Conservation (phyloP, 2,797 vertebrate species). For the Gymnoscopelus microlampas region DNA sequence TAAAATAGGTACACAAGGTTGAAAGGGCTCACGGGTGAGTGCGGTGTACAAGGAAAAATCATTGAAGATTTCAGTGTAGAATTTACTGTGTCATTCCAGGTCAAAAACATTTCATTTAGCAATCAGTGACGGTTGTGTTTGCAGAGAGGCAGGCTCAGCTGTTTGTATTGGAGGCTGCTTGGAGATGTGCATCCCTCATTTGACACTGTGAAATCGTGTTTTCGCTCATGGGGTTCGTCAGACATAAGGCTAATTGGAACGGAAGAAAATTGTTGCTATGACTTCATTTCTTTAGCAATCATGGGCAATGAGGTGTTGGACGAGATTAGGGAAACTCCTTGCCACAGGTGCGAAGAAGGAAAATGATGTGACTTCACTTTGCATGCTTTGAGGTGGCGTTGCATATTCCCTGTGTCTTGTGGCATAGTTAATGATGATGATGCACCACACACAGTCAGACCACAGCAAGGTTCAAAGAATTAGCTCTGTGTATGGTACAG, state of each 20-base stretch:
- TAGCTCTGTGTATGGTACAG: constrained; percentile 5
- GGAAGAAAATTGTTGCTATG: constrained; percentile 10
- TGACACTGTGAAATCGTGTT: constrained; percentile 67
- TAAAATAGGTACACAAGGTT: no score
- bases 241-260: constrained; percentile 54
- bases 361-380: constrained; percentile 14
- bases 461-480: neutral
- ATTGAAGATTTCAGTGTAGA: no score
- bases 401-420: constrained; percentile 11
- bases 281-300: constrained; percentile 25
- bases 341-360: neutral
- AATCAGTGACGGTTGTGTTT: constrained; percentile 28
- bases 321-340: constrained; percentile 4
- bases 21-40: no score
- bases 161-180: constrained; percentile 44
- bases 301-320: constrained; percentile 12
- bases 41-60: no score
- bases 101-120: constrained; percentile 51
- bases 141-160: constrained; percentile 55
- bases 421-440: neutral
- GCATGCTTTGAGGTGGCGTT: neutral
- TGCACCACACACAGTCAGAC: neutral
- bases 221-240: constrained; percentile 47
- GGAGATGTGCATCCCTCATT: constrained; percentile 50
- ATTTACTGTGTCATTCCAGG: constrained; percentile 43